These are phyloP conservation scores for Genyomyrus donnyi DNA, from an alignment of 2,113 vertebrate genomes.

Conservation along the genomic window DNA sequence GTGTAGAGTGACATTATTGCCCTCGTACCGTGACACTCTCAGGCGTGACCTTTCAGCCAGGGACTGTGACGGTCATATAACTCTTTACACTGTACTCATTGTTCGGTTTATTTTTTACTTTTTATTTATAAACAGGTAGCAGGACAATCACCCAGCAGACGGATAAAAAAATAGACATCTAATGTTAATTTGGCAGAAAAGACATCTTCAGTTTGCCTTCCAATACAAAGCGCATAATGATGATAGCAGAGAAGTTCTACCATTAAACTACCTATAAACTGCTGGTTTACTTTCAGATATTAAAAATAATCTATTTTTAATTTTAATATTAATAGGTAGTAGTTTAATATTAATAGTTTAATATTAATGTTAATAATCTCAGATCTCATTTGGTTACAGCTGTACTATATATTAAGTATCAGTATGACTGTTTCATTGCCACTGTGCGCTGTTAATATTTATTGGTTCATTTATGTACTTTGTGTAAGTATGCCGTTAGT, in stretches of 20 bases:
- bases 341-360: not conserved
- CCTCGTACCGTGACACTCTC: not conserved
- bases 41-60: not conserved
- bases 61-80: not conserved
- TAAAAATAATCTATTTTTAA: not conserved
- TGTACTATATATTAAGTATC: not conserved
- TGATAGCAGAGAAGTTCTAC: not conserved
- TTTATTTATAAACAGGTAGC: not conserved
- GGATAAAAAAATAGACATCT: not conserved
- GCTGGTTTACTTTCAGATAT: not conserved
- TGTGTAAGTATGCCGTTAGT: not conserved
- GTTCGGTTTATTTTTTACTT: not conserved
- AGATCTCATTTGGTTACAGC: not conserved
- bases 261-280: not conserved
- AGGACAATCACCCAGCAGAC: not conserved
- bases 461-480: not conserved
- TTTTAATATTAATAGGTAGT: not conserved
- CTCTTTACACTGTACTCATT: not conserved
- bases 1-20: not conserved
- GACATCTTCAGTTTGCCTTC: not conserved
- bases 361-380: not conserved
- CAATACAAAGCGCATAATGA: not conserved
- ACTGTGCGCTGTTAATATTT: not conserved
- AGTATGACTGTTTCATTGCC: not conserved
- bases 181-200: not conserved